Evolutionary conservation across 2,888 invertebrate genomes (phyloP).

Genomic region (Drosophila differens): DNA sequence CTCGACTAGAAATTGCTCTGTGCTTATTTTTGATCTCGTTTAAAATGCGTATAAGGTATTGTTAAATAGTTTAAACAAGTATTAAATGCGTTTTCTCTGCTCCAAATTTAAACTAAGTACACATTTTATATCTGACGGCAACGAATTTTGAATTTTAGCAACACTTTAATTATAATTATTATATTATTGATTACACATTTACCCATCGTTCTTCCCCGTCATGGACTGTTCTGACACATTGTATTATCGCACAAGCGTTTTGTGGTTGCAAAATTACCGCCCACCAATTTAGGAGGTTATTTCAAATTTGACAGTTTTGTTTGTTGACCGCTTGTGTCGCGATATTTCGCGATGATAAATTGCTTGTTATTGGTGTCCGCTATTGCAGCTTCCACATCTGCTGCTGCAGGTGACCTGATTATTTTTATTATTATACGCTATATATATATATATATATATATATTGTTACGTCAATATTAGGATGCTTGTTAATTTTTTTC

Average conservation of each 20-base stretch:
- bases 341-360: conserved; percentile 58
- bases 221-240: conserved; percentile 29
- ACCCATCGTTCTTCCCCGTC: not conserved
- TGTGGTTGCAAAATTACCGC: conserved; percentile 61
- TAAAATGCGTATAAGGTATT: not conserved
- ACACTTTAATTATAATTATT: not conserved
- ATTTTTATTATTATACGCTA: conserved; percentile 35
- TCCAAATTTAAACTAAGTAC: not conserved
- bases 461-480: not conserved
- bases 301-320: conserved; percentile 64
- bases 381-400: conserved; percentile 15
- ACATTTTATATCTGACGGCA: not conserved
- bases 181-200: conserved; percentile 2
- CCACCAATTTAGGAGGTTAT: conserved; percentile 33
- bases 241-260: conserved; percentile 35
- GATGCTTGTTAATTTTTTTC: not conserved
- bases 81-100: not conserved
- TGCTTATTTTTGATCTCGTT: not conserved
- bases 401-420: conserved; percentile 35
- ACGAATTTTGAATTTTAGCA: not conserved
- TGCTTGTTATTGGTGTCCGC: conserved; percentile 33
- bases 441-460: no score
- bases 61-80: not conserved
- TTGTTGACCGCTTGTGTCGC: conserved; percentile 57
- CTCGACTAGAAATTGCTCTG: not conserved